A percentile compares a stretch with the other conserved stretches of the same genome.
Evolutionary conservation across 2,888 invertebrate species (phyloP).

Genomic region (Prosopocoilus inquinatus): DNA sequence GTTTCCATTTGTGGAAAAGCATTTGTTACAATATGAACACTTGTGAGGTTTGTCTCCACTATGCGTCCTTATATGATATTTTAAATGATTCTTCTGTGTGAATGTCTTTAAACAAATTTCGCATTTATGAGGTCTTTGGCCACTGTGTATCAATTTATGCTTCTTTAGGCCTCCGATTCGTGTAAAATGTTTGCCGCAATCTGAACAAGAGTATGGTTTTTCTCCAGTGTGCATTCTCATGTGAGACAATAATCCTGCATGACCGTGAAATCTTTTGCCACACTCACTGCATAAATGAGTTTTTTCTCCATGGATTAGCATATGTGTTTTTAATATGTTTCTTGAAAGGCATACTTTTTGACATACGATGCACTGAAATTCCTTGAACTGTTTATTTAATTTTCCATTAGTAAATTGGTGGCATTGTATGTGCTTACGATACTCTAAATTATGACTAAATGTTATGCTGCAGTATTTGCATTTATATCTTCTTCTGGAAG

Average conservation of each 20-base stretch:
- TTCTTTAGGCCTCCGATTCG: conserved; percentile 26
- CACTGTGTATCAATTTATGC: conserved; percentile 41
- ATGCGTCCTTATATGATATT: conserved; percentile 22
- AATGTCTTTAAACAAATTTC: conserved; percentile 21
- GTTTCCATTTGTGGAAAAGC: conserved; percentile 24
- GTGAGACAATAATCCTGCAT: conserved; percentile 13
- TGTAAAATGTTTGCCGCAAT: conserved; percentile 33
- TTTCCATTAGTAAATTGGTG: not conserved
- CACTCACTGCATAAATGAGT: conserved; percentile 21
- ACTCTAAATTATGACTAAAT: conserved; percentile 9
- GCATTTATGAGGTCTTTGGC: conserved; percentile 34
- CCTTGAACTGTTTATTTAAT: not conserved
- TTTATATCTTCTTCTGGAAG: conserved; percentile 11
- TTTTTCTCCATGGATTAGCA: conserved; percentile 12
- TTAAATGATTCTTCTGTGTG: conserved; percentile 19
- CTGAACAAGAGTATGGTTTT: conserved; percentile 37
- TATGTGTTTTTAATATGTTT: conserved; percentile 4
- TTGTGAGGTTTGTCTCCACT: conserved; percentile 22
- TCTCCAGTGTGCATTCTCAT: conserved; percentile 37
- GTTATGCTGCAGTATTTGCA: conserved; percentile 22
- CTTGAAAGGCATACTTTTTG: not conserved
- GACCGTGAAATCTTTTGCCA: conserved; percentile 19
- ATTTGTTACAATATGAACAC: conserved; percentile 22
- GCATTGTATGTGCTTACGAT: not conserved
- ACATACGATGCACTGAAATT: conserved; percentile 10